Conservation (phyloP, 2,797 vertebrate genomes). For the Petrocephalus sullivani region DNA sequence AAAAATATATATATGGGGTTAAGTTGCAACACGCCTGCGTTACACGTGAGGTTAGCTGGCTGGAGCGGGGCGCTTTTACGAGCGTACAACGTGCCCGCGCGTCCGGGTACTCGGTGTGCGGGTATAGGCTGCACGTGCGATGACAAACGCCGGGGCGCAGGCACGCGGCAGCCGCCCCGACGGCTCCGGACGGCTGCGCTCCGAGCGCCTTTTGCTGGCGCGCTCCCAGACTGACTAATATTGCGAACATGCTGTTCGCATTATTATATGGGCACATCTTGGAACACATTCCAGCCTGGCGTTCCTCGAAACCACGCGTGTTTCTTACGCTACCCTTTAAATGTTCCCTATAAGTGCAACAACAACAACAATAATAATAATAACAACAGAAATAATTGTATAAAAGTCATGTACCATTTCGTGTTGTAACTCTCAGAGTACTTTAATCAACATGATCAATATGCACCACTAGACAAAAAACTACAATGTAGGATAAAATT, state of each 20-base stretch:
- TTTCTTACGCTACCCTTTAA: not conserved
- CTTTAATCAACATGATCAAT: not conserved
- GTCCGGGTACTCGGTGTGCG: not conserved
- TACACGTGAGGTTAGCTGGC: not conserved
- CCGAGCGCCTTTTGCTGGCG: not conserved
- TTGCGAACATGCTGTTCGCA: not conserved
- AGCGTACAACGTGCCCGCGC: not conserved
- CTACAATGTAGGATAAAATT: not conserved
- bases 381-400: not conserved
- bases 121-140: not conserved
- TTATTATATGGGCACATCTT: not conserved
- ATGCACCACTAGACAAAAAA: not conserved
- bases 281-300: not conserved
- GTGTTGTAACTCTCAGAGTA: not conserved
- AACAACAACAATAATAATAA: not conserved
- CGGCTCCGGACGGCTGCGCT: not conserved
- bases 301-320: not conserved
- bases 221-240: constrained; percentile 1
- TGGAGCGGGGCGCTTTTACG: not conserved
- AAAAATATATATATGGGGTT: not conserved
- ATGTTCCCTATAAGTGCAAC: not conserved
- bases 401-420: not conserved
- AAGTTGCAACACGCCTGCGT: not conserved
- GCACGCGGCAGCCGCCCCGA: not conserved
- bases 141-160: not conserved